Base-by-base conservation (phyloP, 1,140 invertebrate species). In the Manduca sexta region DNA sequence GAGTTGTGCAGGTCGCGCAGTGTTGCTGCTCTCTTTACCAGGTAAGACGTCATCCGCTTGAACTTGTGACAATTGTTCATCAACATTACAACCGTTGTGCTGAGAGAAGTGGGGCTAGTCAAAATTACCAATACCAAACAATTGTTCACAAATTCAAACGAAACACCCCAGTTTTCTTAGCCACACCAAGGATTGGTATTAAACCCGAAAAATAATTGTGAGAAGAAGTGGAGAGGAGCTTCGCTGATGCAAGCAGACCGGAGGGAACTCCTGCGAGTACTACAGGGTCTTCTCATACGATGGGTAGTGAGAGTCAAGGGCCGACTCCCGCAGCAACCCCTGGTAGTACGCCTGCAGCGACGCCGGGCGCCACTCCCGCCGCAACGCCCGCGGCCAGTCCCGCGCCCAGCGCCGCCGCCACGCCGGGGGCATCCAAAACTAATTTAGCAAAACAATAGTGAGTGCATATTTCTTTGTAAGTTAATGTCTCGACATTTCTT, bases 151-250 rank as follows among this genome's bases (percentile, higher is more conserved):
- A 64, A 31, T 64, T 63, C 49, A 60, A 55, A 44, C 26, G 48
- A 12, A 31, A 30, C 50, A 50, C 37, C 33, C 49, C 51, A 52
- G 49, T 45, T 48, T 33, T 26, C 21, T 26, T 8, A 8, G 21
- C 21, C 21, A 26, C 0, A 5, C 8, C 4, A 8, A 8, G 21
- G 21, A 5, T 26, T 26, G 8, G 8, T 26, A 17, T 37, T 21
- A 43, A 17, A 15, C 29, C 3, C 5, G 40, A 40, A 43, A 14
- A 26, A 31, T 65, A 8, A 52, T 57, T 58, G 26, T 54, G 56
- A 52, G 58, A 67, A 79, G 77, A 82, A 75, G 74, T 79, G 56
- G 66, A 69, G 44, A 57, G 52, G 47, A 64, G 59, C 21, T 48
- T 42, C 13, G 58, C 49, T 11, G 65, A 69, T 31, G 65, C 29